Evolutionary conservation across 2,113 vertebrate species (phyloP), one percentile per base, ranked within the genome.

Genomic region (Megatriorchis doriae): DNA sequence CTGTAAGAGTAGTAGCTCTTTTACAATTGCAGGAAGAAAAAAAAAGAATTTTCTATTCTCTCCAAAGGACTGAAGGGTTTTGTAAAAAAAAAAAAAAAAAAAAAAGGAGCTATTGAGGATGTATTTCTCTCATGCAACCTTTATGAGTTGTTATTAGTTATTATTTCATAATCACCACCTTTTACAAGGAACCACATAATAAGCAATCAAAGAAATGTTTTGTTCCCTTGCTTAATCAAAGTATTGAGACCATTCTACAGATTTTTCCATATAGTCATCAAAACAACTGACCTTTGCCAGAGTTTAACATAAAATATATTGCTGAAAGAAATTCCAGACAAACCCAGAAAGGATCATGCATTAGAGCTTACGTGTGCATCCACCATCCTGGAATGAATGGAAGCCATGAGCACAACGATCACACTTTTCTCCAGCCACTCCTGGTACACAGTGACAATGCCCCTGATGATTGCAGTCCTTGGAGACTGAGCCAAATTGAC

Each of bases 381-480:
- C 98, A 5, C 94, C 96, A 13, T 98, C 96, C 87, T 91, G 95
- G 94, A 98, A 99, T 1, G 96, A 93, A 4, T 98, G 98, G 97
- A 99, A 99, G 85, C 99, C 99, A 0, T 38, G 98, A 26, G 97
- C 96, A 93, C 99, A 99, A 34, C 14, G 97, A 88, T 99, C 98
- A 71, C 99, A 99, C 96, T 97, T 99, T 25, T 98, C 79, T 56
- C 99, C 99, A 9, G 98, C 71, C 59, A 99, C 98, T 12, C 99
- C 99, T 14, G 92, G 95, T 20, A 96, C 67, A 72, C 99, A 99
- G 88, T 58, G 97, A 92, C 99, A 99, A 81, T 81, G 98, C 19
- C 99, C 99, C 8, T 97, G 95, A 29, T 98, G 93, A 7, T 96
- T 90, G 95, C 99, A 99, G 62, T 96, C 97, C 27, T 97, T 86